Base-by-base conservation (phyloP, 2,888 invertebrate genomes). In the Heliconius erato region DNA sequence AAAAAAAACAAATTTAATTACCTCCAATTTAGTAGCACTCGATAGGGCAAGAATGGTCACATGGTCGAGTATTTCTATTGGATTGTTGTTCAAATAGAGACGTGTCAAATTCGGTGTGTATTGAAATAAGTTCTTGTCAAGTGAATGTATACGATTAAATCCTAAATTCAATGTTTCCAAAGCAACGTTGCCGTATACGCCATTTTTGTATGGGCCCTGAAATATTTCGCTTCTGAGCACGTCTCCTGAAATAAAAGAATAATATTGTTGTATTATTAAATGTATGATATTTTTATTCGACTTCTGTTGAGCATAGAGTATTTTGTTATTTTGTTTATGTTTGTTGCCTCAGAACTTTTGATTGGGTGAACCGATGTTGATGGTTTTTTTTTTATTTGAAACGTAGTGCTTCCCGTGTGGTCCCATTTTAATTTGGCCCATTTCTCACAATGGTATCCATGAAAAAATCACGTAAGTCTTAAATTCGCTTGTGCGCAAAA, bases 151-250 rank as follows among this genome's bases (percentile, higher is more conserved):
- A 87, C 96, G 90, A 90, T 97, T 97, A 90, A 97, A 96, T 28
- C 97, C 97, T 67, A 97, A 92, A 89, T 97, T 97, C 49, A 97
- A 90, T 19, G 97, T 96, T 88, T 96, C 96, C 82, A 97, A 87
- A 0, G 95, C 95, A 68, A 97, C 96, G 77, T 96, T 96, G 84
- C 96, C 96, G 91, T 97, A 97, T 32, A 92, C 92, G 5, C 94
- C 94, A 80, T 95, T 92, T 83, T 95, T 96, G 89, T 97, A 97
- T 0, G 97, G 97, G 0, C 97, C 97, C 88, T 97, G 97, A 91
- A 97, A 97, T 82, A 97, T 96, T 86, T 97, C 97, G 32, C 97
- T 95, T 76, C 96, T 94, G 67, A 97, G 89, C 68, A 96, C 96
- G 81, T 97, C 97, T n/a, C 96, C 97, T 97, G 90, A 83, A 93